A percentile compares a stretch with the other conserved stretches of the same genome.
Evolutionary conservation across 2,797 vertebrate genomes (phyloP).

Genomic region (Catostomus latipinnis): DNA sequence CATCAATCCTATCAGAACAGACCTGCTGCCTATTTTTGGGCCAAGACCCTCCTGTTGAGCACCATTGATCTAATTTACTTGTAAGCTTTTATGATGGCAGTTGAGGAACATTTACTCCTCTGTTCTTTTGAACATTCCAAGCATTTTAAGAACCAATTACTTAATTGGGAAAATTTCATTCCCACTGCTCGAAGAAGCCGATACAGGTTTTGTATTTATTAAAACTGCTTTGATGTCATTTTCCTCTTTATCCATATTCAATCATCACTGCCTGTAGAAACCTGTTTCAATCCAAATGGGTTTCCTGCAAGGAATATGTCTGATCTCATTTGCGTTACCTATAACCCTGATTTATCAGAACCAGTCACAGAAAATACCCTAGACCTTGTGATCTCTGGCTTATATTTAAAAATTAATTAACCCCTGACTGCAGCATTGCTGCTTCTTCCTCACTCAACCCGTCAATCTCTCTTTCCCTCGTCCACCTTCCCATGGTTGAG

Average conservation of each 20-base stretch:
- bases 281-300: constrained; percentile 80
- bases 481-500: constrained; percentile 65
- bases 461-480: constrained; percentile 57
- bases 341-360: constrained; percentile 73
- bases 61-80: background rate
- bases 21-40: too few species aligned
- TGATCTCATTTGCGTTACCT: constrained; percentile 67
- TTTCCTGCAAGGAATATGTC: constrained; percentile 70
- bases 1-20: too few species aligned
- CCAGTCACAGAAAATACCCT: constrained; percentile 78
- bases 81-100: background rate
- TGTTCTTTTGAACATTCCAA: background rate
- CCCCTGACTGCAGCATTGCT: constrained; percentile 65
- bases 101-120: background rate
- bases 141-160: background rate
- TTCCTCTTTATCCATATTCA: constrained; percentile 74
- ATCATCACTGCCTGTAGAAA: constrained; percentile 74
- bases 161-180: background rate
- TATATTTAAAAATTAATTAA: constrained; percentile 79
- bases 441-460: constrained; percentile 50
- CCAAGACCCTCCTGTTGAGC: too few species aligned
- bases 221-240: constrained; percentile 77
- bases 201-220: constrained; percentile 73
- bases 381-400: constrained; percentile 68
- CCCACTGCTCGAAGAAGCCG: background rate